phyloP scores from a whole-genome alignment of 2,888 invertebrate genomes.

The Margaritifera margaritifera region DNA sequence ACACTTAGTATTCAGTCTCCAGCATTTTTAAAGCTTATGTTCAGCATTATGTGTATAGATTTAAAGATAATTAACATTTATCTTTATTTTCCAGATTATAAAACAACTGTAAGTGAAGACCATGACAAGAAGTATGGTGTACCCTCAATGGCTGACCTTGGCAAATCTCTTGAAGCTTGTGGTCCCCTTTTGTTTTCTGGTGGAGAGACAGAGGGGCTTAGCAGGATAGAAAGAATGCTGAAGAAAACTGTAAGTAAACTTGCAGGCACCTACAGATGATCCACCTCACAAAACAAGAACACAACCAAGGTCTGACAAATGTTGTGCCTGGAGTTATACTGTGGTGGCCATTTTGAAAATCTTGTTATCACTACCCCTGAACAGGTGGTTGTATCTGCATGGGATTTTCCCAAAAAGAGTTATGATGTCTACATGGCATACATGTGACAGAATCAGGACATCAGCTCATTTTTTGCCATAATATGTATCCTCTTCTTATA shows the following conservation, averaged over 20 bases:
- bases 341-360: too few relatives aligned
- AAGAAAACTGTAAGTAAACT: constrained; percentile 60
- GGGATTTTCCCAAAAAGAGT: too few relatives aligned
- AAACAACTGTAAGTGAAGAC: constrained; percentile 77
- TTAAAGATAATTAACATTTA: neutral
- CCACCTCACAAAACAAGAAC: too few relatives aligned
- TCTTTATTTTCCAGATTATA: constrained; percentile 49
- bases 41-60: neutral
- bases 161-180: constrained; percentile 75
- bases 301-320: too few relatives aligned
- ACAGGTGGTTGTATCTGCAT: too few relatives aligned
- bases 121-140: constrained; percentile 74
- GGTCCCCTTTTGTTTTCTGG: constrained; percentile 83
- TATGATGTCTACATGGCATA: too few relatives aligned
- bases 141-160: constrained; percentile 76
- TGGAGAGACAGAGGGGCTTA: constrained; percentile 82
- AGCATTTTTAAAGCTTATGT: neutral
- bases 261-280: too few relatives aligned
- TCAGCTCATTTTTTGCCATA: too few relatives aligned
- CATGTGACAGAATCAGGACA: too few relatives aligned
- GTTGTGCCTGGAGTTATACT: too few relatives aligned
- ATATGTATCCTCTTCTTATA: too few relatives aligned
- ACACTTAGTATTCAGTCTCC: neutral
- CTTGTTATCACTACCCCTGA: too few relatives aligned
- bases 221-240: constrained; percentile 79